Evolutionary conservation across 2,113 vertebrate genomes (phyloP), one percentile per base, ranked within the genome.

Genomic region (Phaethon lepturus): DNA sequence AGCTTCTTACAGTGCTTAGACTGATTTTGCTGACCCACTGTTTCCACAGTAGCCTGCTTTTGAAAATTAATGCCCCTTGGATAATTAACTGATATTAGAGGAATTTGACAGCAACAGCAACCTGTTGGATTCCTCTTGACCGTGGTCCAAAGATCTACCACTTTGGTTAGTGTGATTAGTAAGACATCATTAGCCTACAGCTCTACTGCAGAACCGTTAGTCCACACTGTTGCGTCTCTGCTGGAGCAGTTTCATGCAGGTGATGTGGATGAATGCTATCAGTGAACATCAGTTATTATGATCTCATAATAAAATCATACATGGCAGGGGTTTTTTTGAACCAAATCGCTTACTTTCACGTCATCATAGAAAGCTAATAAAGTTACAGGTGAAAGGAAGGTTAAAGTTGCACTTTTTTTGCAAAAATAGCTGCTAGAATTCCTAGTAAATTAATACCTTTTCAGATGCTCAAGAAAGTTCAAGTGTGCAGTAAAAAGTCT

Each of bases 101-200:
- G 23, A 93, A 89, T 80, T 45, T 60, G 67, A 60, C 26, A 80
- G 55, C 26, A 89, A 40, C 42, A 45, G 55, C 50, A 62, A 62
- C 68, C 72, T 66, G 26, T 49, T 73, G 42, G 42, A 33, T 16
- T 78, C 22, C 33, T 86, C 49, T 58, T 95, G 77, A 90, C 58
- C 35, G 8, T 0, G 6, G 22, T 44, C 62, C 67, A 63, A 60
- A 80, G 50, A 84, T 13, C 24, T 0, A 52, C 12, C 0, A 0
- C 45, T 73, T 50, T 84, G 53, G 13, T 60, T 45, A 26, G 11
- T 18, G 24, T 73, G 83, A 83, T 76, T 50, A 76, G 24, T 35
- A 69, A 53, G 55, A 73, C 7, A 62, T 31, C 33, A 45, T 52
- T 86, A 84, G 13, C 73, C 55, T 87, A 60, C 16, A 67, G 52